These are phyloP conservation scores for Torymus aiolomorphi DNA, from an alignment of 2,888 invertebrate species.

Conservation along the genomic window DNA sequence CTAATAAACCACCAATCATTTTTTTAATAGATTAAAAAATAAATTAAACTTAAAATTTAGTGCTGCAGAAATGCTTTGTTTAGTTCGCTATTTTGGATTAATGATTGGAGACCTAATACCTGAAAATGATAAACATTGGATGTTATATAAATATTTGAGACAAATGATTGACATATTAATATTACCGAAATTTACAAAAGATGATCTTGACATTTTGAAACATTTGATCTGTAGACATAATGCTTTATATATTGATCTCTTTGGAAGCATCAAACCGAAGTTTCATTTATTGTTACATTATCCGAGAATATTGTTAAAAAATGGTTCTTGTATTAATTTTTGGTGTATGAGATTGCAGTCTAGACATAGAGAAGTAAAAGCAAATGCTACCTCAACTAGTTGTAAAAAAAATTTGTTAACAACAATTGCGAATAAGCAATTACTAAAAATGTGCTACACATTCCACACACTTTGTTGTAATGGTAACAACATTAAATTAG, in stretches of 20 bases:
- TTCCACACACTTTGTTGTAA: background rate
- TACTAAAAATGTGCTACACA: conserved; percentile 17
- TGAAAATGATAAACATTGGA: conserved; percentile 27
- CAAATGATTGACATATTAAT: too few species aligned
- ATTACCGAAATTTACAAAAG: too few species aligned
- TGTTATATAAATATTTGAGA: conserved; percentile 25
- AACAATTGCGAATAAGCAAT: conserved; percentile 39
- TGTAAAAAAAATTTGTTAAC: conserved; percentile 23
- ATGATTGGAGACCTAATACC: conserved; percentile 40
- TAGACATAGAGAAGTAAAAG: conserved; percentile 5
- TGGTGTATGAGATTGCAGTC: conserved; percentile 43
- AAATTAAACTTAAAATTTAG: too few species aligned
- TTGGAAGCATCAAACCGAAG: conserved; percentile 20
- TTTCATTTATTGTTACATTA: conserved; percentile 35
- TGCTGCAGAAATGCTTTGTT: conserved; percentile 30
- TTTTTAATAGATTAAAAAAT: too few species aligned
- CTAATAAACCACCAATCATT: too few species aligned
- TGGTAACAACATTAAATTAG: too few species aligned
- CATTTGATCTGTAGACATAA: background rate
- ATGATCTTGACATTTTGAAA: too few species aligned
- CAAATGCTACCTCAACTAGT: background rate
- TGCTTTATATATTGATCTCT: too few species aligned
- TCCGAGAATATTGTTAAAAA: conserved; percentile 19
- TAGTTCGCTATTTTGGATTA: conserved; percentile 33
- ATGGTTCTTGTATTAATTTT: conserved; percentile 20